Evolutionary conservation across 2,888 invertebrate genomes (phyloP), one percentile per base, ranked within the genome.

Genomic region (Ophion slaviceki): DNA sequence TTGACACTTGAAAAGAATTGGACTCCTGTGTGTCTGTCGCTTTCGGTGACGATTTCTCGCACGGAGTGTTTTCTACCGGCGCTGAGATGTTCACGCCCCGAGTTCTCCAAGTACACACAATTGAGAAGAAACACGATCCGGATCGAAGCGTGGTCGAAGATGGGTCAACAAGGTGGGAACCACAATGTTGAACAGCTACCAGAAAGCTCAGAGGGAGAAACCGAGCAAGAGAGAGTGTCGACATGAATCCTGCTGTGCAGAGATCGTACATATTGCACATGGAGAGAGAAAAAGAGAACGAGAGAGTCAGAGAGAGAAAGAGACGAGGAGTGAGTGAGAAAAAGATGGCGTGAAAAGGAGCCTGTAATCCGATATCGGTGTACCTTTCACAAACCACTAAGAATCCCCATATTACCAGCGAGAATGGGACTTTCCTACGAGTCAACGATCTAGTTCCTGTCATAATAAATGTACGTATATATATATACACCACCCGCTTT

Each of bases 131-230:
- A 87, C 59, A 75, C 82, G 86, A 87, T 87, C 80, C 82, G 84
- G 77, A 82, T 74, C 71, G 76, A 61, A 59, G 81, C 67, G 64
- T 66, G 75, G 74, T 83, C 79, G 83, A 80, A 71, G 87, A 84
- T 83, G 66, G 86, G 88, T 88, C 88, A 88, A 88, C 88, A 88
- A 87, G 87, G 81, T 82, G 82, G 53, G 74, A 82, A 87, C 86
- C 82, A 61, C 77, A 76, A 71, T 68, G 45, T 79, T 62, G 72
- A 84, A 53, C 57, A 61, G 67, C 72, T 66, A 77, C 74, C 76
- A 67, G 82, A 79, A 82, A 80, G 71, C 77, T 64, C 57, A 53
- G 40, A 64, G 64, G 59, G 64, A 85, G 47, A 75, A 36, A n/a
- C 57, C 59, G 36, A 14, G 17, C 20, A 36, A 59, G 45, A 82